Conservation (phyloP, 2,113 vertebrate species). For the Nansenia antarctica region DNA sequence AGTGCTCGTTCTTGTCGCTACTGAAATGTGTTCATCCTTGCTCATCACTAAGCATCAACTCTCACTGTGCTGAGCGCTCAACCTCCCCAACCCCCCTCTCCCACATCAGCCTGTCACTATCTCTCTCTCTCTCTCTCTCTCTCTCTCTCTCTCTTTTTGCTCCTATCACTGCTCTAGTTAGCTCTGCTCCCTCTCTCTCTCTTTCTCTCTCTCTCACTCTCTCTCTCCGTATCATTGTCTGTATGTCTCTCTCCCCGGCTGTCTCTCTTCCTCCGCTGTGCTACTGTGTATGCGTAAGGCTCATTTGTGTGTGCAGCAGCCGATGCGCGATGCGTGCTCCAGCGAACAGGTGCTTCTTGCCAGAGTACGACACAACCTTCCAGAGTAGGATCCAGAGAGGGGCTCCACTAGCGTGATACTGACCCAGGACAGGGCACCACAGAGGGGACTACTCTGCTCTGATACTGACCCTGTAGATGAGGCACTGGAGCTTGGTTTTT, state of each 20-base stretch:
- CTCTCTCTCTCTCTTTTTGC: constrained; percentile 8
- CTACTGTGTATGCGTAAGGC: not conserved
- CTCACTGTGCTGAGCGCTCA: not conserved
- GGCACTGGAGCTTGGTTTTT: not conserved
- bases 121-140: not conserved
- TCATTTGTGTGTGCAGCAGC: not conserved
- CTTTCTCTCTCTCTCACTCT: not conserved
- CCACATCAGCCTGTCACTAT: not conserved
- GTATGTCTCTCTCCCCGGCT: not conserved
- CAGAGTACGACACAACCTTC: constrained; percentile 25
- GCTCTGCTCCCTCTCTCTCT: not conserved
- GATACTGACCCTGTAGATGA: not conserved
- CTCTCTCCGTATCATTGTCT: not conserved
- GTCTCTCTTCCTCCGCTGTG: not conserved
- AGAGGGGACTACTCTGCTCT: not conserved
- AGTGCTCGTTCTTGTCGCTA: not conserved
- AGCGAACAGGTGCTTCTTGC: constrained; percentile 66
- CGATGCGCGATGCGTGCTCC: constrained; percentile 39
- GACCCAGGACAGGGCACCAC: not conserved
- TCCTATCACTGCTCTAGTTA: constrained; percentile 24
- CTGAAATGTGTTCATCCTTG: not conserved
- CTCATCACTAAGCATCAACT: not conserved
- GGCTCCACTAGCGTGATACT: not conserved
- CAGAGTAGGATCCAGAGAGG: constrained; percentile 17
- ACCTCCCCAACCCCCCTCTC: not conserved